These are phyloP conservation scores for Acrossocheilus fasciatus DNA, from an alignment of 2,797 vertebrate genomes.

Conservation along the genomic window DNA sequence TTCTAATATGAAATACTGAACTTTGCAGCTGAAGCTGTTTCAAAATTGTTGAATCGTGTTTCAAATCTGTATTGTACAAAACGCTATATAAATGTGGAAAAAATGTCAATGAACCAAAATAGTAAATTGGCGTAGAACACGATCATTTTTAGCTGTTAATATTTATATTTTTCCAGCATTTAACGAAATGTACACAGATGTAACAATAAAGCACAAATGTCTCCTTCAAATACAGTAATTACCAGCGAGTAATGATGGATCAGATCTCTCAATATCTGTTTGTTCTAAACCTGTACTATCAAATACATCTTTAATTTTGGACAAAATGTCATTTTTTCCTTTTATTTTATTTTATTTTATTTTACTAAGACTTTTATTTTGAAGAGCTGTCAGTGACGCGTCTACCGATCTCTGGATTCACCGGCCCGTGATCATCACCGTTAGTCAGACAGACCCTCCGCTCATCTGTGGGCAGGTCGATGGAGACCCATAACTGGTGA, in stretches of 20 bases:
- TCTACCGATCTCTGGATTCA: not conserved
- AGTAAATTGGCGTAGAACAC: not conserved
- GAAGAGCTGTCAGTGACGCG: slow-evolving; percentile 24
- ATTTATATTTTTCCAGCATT: not conserved
- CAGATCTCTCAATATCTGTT: not conserved
- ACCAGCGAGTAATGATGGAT: not conserved
- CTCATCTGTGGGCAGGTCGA: slow-evolving; percentile 43
- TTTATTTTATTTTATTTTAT: not conserved
- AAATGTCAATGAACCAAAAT: not conserved
- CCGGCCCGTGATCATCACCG: slow-evolving; percentile 8
- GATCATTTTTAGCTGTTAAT: not conserved
- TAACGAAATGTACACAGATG: not conserved
- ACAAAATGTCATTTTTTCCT: not conserved
- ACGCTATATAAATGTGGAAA: not conserved
- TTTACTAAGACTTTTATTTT: slow-evolving; percentile 54
- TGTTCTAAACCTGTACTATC: not conserved
- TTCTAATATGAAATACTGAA: not conserved
- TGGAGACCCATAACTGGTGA: slow-evolving; percentile 55
- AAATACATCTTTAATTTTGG: not conserved
- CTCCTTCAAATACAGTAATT: not conserved
- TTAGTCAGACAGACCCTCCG: slow-evolving; percentile 37
- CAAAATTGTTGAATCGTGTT: not conserved
- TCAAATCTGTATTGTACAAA: not conserved
- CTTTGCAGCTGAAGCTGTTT: not conserved
- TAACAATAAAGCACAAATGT: not conserved